These are phyloP conservation scores for Sclerodermus sp. DNA, from an alignment of 2,888 invertebrate species.

Conservation along the genomic window DNA sequence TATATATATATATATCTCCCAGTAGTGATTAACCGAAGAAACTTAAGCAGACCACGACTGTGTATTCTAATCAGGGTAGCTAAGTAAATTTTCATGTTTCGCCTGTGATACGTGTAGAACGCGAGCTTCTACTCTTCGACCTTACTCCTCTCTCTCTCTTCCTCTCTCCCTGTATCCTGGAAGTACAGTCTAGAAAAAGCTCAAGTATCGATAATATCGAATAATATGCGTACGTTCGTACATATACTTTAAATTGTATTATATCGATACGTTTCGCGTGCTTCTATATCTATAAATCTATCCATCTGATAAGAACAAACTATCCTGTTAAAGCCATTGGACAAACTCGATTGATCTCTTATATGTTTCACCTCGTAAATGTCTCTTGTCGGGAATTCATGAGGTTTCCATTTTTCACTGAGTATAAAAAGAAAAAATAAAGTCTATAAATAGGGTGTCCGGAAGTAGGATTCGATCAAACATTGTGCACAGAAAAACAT, in stretches of 20 bases:
- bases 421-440: not conserved
- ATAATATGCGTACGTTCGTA: too few species aligned
- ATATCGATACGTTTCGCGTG: not conserved
- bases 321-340: too few species aligned
- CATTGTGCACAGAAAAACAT: too few species aligned
- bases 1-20: not conserved
- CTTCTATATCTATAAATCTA: not conserved
- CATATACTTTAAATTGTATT: not conserved
- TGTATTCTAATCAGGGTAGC: not conserved
- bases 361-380: too few species aligned
- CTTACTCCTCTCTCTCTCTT: not conserved
- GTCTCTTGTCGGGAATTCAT: too few species aligned
- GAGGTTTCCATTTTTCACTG: too few species aligned
- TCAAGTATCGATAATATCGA: too few species aligned
- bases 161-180: not conserved
- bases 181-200: too few species aligned
- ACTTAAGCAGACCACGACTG: not conserved
- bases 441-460: not conserved
- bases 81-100: not conserved
- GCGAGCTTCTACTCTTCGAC: not conserved
- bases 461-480: not conserved
- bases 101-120: constrained; percentile 2
- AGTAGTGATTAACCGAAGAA: not conserved
- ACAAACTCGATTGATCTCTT: too few species aligned
- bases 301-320: too few species aligned